Evolutionary conservation across 2,888 invertebrate genomes (phyloP).

Genomic region (Hoplodrina ambigua): DNA sequence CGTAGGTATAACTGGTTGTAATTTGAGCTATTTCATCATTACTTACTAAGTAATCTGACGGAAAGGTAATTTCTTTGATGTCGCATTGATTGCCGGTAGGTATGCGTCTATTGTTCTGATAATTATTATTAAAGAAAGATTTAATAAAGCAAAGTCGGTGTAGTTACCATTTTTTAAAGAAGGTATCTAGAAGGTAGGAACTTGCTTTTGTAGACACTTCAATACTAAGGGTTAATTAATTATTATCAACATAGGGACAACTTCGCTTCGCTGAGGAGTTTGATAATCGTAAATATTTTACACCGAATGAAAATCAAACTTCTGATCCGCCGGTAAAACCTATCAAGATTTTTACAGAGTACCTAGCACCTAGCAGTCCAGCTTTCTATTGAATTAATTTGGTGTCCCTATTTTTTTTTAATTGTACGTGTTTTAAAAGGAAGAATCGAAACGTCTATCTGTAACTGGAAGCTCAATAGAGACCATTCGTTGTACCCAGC

Average conservation of each 20-base stretch:
- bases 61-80: slow-evolving; percentile 74
- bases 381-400: too few relatives aligned
- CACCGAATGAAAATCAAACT: neutral
- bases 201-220: neutral
- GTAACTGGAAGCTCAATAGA: too few relatives aligned
- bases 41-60: slow-evolving; percentile 51
- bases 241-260: neutral
- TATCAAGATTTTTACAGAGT: too few relatives aligned
- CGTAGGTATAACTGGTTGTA: slow-evolving; percentile 11
- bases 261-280: neutral
- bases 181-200: neutral
- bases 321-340: too few relatives aligned
- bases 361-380: too few relatives aligned
- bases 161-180: slow-evolving; percentile 5
- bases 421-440: too few relatives aligned
- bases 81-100: slow-evolving; percentile 69
- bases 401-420: too few relatives aligned
- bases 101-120: slow-evolving; percentile 72
- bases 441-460: too few relatives aligned
- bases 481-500: too few relatives aligned
- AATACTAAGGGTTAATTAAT: neutral
- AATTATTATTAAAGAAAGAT: slow-evolving; percentile 51
- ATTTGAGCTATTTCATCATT: slow-evolving; percentile 37
- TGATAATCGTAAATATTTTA: too few relatives aligned
- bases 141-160: slow-evolving; percentile 6